Evolutionary conservation across 2,113 vertebrate species (phyloP).

Genomic region (Lophochroa leadbeateri): DNA sequence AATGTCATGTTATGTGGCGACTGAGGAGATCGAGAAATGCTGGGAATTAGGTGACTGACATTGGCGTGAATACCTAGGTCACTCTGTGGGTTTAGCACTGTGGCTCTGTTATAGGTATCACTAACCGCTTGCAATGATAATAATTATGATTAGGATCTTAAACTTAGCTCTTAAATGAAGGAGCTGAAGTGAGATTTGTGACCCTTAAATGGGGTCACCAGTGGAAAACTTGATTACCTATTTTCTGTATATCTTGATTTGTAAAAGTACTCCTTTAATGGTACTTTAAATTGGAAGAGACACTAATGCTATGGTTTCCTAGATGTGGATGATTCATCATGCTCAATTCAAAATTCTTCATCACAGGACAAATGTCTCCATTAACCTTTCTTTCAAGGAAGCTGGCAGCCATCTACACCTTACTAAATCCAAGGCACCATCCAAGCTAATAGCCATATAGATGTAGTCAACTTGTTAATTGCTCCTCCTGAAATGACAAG

Average conservation of each 20-base stretch:
- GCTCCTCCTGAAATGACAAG: background rate
- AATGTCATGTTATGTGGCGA: background rate
- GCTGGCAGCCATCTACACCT: background rate
- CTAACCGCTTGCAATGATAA: background rate
- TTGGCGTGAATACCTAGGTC: background rate
- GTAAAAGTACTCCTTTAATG: background rate
- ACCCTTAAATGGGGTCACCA: background rate
- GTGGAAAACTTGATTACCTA: background rate
- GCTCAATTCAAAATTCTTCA: background rate
- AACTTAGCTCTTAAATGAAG: background rate
- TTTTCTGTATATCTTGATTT: background rate
- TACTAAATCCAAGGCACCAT: background rate
- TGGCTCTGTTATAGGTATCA: background rate
- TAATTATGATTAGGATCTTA: no score
- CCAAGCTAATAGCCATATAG: background rate
- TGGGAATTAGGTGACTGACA: background rate
- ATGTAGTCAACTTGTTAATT: slow-evolving; percentile 45
- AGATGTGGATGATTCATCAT: background rate
- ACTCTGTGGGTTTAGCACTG: background rate
- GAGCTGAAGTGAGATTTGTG: background rate
- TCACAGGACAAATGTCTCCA: background rate
- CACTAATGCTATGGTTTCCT: background rate
- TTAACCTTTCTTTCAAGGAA: slow-evolving; percentile 38
- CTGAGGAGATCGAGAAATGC: background rate
- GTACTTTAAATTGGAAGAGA: background rate